These are phyloP conservation scores for Bombus pascuorum DNA, from an alignment of 1,140 invertebrate genomes.

Conservation along the genomic window DNA sequence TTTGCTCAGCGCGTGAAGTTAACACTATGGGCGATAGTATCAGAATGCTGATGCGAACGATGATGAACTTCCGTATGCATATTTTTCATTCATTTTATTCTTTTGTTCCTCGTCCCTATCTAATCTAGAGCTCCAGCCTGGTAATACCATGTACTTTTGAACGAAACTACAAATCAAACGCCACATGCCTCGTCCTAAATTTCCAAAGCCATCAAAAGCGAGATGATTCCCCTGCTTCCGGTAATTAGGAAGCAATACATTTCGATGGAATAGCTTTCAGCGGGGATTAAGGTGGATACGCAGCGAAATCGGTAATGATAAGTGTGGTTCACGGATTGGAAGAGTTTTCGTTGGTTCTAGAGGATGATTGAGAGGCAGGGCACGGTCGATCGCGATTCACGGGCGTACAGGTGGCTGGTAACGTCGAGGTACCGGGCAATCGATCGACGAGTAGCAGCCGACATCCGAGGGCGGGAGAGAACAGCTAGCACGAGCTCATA, in stretches of 20 bases:
- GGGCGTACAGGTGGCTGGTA: slow-evolving; percentile 32
- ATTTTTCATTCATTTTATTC: no score
- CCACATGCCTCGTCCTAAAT: background rate
- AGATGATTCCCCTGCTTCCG: no score
- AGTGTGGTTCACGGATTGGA: background rate
- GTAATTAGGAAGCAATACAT: background rate
- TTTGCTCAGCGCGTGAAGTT: background rate
- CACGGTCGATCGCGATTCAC: background rate
- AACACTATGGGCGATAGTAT: background rate
- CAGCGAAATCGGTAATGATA: slow-evolving; percentile 13
- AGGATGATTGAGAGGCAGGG: background rate
- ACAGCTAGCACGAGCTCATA: slow-evolving; percentile 77
- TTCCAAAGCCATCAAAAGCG: background rate
- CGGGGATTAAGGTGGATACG: background rate
- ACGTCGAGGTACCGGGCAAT: background rate
- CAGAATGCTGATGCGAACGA: background rate
- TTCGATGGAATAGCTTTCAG: background rate
- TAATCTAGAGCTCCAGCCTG: no score
- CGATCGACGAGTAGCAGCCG: slow-evolving; percentile 41
- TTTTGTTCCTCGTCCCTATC: no score
- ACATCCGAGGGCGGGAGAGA: slow-evolving; percentile 37
- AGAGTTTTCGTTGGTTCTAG: background rate
- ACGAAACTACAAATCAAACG: background rate
- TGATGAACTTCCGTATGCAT: background rate
- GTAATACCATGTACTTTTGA: no score